Conservation (phyloP, 2,888 invertebrate species). For the Itoplectis maculator region DNA sequence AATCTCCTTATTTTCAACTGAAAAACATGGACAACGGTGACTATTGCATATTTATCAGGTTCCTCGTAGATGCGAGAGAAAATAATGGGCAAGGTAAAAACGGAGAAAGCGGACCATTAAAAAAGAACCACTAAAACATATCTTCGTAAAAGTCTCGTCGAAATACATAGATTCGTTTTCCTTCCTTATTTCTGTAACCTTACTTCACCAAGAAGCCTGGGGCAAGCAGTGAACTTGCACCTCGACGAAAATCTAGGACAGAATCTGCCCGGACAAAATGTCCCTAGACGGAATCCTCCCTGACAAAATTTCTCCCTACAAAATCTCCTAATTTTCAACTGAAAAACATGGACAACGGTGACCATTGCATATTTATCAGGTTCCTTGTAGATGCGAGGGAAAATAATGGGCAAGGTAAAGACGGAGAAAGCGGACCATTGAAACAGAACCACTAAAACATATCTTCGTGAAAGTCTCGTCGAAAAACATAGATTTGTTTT, state of each 20-base stretch:
- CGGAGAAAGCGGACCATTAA: constrained; percentile 40
- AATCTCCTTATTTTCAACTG: background rate
- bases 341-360: background rate
- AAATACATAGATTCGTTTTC: constrained; percentile 36
- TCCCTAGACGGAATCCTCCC: no score
- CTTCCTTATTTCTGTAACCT: constrained; percentile 25
- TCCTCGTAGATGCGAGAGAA: constrained; percentile 62
- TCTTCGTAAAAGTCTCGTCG: constrained; percentile 64
- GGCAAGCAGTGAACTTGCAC: constrained; percentile 70
- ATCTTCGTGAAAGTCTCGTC: constrained; percentile 64
- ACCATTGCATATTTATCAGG: constrained; percentile 82
- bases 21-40: background rate
- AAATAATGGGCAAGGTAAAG: constrained; percentile 46
- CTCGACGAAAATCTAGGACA: no score
- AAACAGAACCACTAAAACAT: constrained; percentile 31
- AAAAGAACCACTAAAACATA: constrained; percentile 31
- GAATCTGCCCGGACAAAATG: no score
- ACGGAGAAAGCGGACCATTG: constrained; percentile 43
- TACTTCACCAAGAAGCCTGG: constrained; percentile 39
- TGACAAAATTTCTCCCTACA: no score
- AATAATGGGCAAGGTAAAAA: constrained; percentile 42
- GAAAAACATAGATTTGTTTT: constrained; percentile 40
- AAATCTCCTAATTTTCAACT: background rate
- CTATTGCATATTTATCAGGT: constrained; percentile 81
- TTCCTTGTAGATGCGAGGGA: constrained; percentile 63